Percentiles rank a stretch among this genome's conserved stretches.
phyloP scores from a whole-genome alignment of 1,140 invertebrate species.

The Lerema accius region DNA sequence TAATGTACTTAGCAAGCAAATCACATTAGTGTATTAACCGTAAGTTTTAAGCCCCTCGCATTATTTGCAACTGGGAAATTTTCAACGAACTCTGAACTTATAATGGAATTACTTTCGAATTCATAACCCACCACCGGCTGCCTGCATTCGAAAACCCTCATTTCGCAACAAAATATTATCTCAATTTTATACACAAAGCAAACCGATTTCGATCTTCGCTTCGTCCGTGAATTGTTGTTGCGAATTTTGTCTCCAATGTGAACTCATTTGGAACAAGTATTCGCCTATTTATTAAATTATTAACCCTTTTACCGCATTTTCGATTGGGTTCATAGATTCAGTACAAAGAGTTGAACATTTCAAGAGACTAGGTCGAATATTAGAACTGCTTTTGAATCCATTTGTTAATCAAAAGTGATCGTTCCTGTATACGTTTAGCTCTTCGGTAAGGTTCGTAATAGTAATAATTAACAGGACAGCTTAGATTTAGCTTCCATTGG shows the following conservation, averaged over 20 bases:
- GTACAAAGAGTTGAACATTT: background rate
- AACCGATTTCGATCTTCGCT: conserved; percentile 9
- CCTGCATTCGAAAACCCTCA: conserved; percentile 51
- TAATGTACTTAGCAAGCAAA: conserved; percentile 58
- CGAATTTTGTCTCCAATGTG: conserved; percentile 1
- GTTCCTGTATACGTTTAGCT: too few relatives aligned
- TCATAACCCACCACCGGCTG: conserved; percentile 49
- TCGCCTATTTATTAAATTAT: conserved; percentile 3
- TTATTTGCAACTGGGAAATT: conserved; percentile 69
- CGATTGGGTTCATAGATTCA: background rate
- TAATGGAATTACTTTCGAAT: conserved; percentile 79
- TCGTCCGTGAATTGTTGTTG: conserved; percentile 4
- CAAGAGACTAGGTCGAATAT: too few relatives aligned
- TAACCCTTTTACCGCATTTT: background rate
- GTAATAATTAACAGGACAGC: too few relatives aligned
- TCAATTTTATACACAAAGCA: conserved; percentile 38
- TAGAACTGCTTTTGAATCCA: too few relatives aligned
- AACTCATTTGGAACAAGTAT: conserved; percentile 2
- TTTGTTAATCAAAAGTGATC: too few relatives aligned
- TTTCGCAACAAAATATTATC: conserved; percentile 49
- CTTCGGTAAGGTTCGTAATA: too few relatives aligned
- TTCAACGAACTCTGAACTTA: conserved; percentile 66
- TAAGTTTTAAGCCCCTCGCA: conserved; percentile 56
- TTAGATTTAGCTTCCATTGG: too few relatives aligned
- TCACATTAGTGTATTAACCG: conserved; percentile 65